Evolutionary conservation across 2,888 invertebrate genomes (phyloP).

Genomic region (Philonicus albiceps): DNA sequence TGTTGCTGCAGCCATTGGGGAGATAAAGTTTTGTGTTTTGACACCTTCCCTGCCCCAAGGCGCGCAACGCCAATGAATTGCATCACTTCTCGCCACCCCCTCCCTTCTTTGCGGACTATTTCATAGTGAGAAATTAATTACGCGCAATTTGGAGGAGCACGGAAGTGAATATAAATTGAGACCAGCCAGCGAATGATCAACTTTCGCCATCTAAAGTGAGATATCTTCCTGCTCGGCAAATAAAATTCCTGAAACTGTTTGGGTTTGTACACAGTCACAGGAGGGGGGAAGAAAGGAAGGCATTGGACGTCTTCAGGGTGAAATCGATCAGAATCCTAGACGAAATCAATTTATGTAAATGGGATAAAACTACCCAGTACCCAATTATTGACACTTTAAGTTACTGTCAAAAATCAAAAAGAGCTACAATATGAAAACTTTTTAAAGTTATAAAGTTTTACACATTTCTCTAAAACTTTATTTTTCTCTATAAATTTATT

Average conservation of each 20-base stretch:
- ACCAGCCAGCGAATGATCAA: neutral
- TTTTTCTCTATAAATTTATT: too few relatives aligned
- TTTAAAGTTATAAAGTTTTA: too few relatives aligned
- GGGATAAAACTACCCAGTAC: too few relatives aligned
- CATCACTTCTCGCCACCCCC: neutral
- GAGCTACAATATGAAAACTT: neutral
- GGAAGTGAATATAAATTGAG: neutral
- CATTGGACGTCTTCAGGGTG: too few relatives aligned
- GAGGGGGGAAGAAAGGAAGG: neutral
- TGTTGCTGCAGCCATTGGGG: neutral
- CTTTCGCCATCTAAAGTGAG: neutral
- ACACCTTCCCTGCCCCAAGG: neutral
- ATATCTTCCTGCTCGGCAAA: neutral
- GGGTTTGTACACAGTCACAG: neutral
- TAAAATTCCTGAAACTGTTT: neutral
- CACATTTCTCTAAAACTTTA: too few relatives aligned
- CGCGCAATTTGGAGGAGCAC: neutral
- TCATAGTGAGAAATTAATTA: neutral
- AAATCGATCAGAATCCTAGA: neutral
- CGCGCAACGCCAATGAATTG: neutral
- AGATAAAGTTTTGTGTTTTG: neutral
- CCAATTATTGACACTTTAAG: too few relatives aligned
- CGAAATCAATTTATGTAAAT: neutral
- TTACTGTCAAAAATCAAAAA: neutral
- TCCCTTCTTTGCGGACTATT: neutral